A percentile compares a stretch with the other conserved stretches of the same genome.
Conservation (phyloP, 2,797 vertebrate genomes). For the Hafferia zeledoni region DNA sequence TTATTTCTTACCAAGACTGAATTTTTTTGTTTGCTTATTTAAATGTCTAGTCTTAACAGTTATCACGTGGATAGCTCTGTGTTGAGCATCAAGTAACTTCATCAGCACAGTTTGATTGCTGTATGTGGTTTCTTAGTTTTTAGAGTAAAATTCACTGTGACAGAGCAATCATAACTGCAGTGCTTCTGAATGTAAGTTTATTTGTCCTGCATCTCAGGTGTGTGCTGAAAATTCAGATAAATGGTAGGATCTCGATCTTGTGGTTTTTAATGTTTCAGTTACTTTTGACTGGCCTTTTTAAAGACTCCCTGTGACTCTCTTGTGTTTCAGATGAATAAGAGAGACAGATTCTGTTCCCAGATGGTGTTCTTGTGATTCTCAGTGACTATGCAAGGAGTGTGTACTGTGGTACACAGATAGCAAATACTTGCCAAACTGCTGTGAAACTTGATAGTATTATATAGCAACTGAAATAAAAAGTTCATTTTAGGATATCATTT, state of each 20-base stretch:
- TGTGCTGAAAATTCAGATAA: not conserved
- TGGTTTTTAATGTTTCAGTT: not conserved
- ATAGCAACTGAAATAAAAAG: not conserved
- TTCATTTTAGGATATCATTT: not conserved
- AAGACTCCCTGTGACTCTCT: not conserved
- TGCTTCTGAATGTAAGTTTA: not conserved
- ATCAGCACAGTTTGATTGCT: not conserved
- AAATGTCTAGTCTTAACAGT: not conserved
- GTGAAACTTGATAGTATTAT: not conserved
- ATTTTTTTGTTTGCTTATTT: not conserved
- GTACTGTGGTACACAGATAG: not conserved
- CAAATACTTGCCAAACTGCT: not conserved
- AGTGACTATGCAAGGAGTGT: too few species aligned
- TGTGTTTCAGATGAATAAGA: not conserved
- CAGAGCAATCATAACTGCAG: not conserved
- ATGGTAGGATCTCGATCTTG: not conserved
- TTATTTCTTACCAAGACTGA: not conserved
- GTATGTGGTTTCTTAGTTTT: not conserved
- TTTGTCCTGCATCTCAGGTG: not conserved
- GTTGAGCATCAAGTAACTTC: not conserved
- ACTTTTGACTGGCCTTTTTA: not conserved
- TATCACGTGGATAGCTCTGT: not conserved
- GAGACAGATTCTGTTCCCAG: not conserved
- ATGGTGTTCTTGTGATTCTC: not conserved
- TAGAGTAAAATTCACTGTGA: not conserved